Evolutionary conservation across 2,113 vertebrate genomes (phyloP).

Genomic region (Azemiops feae): DNA sequence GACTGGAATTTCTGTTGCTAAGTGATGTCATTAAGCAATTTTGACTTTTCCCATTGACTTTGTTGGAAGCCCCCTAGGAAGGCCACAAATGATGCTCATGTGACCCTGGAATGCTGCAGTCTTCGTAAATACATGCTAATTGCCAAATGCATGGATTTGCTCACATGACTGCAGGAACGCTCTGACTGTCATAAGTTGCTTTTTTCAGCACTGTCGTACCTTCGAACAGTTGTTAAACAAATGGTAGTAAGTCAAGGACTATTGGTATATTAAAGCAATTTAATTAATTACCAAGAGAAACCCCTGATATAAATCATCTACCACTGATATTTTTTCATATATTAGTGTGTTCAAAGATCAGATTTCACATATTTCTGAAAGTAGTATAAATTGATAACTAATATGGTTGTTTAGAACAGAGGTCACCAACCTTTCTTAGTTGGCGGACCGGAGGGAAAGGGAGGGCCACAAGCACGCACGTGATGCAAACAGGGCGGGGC

Average conservation of each 20-base stretch:
- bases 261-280: background rate
- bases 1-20: background rate
- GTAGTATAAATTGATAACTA: background rate
- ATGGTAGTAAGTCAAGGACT: background rate
- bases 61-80: background rate
- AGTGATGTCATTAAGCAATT: background rate
- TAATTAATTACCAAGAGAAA: background rate
- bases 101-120: background rate
- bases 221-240: background rate
- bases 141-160: background rate
- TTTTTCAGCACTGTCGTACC: background rate
- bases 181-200: background rate
- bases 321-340: background rate
- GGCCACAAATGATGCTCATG: background rate
- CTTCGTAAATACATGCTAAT: background rate
- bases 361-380: background rate
- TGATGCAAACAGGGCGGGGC: too few relatives aligned
- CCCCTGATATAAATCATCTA: background rate
- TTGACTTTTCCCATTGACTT: background rate
- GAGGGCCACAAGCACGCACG: too few relatives aligned
- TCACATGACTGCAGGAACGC: background rate
- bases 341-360: background rate
- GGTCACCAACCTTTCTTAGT: too few relatives aligned
- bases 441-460: too few relatives aligned
- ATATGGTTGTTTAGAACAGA: background rate